phyloP scores from a whole-genome alignment of 2,113 vertebrate species.

The Apodemus sylvaticus region DNA sequence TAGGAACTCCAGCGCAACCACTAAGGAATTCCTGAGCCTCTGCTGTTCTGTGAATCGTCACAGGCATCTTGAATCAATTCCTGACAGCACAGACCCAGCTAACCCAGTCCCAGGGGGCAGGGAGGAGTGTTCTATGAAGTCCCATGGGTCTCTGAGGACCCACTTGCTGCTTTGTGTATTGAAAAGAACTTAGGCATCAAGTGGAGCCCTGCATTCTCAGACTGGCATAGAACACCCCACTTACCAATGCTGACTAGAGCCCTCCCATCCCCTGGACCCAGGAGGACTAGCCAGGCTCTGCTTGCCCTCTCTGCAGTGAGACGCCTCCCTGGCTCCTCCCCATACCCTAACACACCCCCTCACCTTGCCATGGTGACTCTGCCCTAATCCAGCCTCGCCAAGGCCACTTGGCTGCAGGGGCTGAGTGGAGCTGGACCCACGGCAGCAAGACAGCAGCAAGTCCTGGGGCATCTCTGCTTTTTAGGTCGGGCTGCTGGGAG shows the following conservation, averaged over 20 bases:
- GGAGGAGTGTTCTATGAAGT: background rate
- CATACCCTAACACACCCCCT: background rate
- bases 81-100: background rate
- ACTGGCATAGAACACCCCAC: too few species aligned
- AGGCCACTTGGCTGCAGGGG: background rate
- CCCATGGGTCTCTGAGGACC: background rate
- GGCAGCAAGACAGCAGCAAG: too few species aligned
- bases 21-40: background rate
- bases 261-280: background rate
- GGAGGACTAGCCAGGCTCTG: accelerated
- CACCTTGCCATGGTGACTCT: background rate
- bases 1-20: background rate
- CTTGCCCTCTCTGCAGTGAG: background rate
- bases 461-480: background rate
- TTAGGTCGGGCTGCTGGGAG: background rate
- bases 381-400: background rate
- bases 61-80: background rate
- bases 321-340: background rate
- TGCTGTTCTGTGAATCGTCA: background rate
- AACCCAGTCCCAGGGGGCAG: background rate
- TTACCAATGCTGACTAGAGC: background rate
- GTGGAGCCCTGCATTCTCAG: background rate
- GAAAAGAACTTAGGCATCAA: background rate
- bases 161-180: background rate
- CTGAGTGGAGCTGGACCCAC: background rate